A percentile compares a stretch with the other conserved stretches of the same genome.
These are phyloP conservation scores for Huso huso DNA, from an alignment of 2,797 vertebrate genomes.

Conservation along the genomic window DNA sequence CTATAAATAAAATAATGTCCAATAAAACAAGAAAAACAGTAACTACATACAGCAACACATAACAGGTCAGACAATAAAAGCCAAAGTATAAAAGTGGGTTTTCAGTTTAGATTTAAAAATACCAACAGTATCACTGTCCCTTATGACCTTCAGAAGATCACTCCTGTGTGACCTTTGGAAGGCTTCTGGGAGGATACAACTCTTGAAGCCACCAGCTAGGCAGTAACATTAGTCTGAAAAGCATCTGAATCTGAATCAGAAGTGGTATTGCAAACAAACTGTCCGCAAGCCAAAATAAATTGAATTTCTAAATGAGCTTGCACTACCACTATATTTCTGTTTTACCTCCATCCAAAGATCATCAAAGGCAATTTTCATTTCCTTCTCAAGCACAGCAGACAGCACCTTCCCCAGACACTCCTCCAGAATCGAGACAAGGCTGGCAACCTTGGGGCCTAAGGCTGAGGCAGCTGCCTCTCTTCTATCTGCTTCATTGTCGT, in stretches of 20 bases:
- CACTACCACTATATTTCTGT: not conserved
- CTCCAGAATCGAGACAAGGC: slow-evolving; percentile 58
- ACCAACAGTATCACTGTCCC: too few species aligned
- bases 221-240: too few species aligned
- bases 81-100: too few species aligned
- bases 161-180: too few species aligned
- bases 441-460: slow-evolving; percentile 33
- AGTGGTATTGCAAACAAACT: too few species aligned
- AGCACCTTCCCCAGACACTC: slow-evolving; percentile 68
- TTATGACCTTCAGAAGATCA: too few species aligned
- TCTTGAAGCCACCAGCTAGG: too few species aligned
- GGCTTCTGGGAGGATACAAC: too few species aligned
- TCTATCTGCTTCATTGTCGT: not conserved
- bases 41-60: not conserved
- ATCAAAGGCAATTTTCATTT: slow-evolving; percentile 79
- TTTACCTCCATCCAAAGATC: slow-evolving; percentile 80
- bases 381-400: slow-evolving; percentile 73
- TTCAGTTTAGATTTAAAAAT: too few species aligned
- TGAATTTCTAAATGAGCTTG: not conserved
- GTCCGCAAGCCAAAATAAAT: not conserved
- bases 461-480: not conserved
- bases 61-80: too few species aligned
- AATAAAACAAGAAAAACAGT: not conserved
- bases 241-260: too few species aligned
- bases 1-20: not conserved